These are phyloP conservation scores for Antedon mediterranea DNA, from an alignment of 53 echinoderm and acorn worm species.

Conservation along the genomic window DNA sequence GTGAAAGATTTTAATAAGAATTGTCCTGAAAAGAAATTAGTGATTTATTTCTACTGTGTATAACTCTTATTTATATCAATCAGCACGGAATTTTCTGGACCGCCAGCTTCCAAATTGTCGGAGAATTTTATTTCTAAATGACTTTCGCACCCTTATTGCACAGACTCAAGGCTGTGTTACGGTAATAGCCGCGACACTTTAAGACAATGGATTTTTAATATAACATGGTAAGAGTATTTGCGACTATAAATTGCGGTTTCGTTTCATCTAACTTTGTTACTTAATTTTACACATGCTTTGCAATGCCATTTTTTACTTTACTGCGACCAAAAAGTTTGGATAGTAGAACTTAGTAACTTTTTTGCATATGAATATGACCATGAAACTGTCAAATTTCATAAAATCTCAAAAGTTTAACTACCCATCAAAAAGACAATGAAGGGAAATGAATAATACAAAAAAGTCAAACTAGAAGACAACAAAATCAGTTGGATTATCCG, in stretches of 20 bases:
- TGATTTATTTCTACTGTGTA: background rate
- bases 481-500: background rate
- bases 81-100: background rate
- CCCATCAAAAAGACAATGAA: constrained; percentile 2
- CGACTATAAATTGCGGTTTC: background rate
- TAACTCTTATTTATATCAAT: background rate
- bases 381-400: constrained; percentile 16
- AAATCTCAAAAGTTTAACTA: constrained; percentile 8
- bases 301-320: background rate
- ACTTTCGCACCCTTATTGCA: background rate
- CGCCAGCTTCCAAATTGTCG: background rate
- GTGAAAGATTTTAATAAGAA: background rate
- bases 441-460: background rate
- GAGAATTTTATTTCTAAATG: background rate
- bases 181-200: background rate
- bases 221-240: background rate
- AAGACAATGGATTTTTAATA: constrained; percentile 1
- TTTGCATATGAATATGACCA: too few relatives aligned
- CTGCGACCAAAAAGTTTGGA: background rate
- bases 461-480: background rate
- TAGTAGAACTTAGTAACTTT: too few relatives aligned
- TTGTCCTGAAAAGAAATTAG: background rate
- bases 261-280: background rate
- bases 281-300: background rate
- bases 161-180: background rate